Percentiles rank a stretch among this genome's conserved stretches.
Evolutionary conservation across 2,888 invertebrate genomes (phyloP).

Genomic region (Minunthozetes semirufus): DNA sequence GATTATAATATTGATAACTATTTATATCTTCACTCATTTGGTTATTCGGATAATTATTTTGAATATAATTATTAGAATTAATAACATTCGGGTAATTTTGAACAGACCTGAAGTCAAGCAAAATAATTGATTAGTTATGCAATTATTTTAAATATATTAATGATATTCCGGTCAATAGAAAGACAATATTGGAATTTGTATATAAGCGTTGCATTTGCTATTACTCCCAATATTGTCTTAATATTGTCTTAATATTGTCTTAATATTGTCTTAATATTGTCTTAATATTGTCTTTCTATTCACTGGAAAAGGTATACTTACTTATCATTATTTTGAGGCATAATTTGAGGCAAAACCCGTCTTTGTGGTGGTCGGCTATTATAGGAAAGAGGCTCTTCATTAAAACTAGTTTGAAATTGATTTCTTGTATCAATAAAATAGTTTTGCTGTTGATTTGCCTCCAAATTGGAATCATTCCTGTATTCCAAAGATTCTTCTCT

Average conservation of each 20-base stretch:
- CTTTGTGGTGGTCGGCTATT: constrained; percentile 36
- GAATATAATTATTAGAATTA: constrained; percentile 3
- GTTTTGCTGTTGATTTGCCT: not conserved
- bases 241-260: too few relatives aligned
- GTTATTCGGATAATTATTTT: constrained; percentile 23
- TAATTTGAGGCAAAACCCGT: constrained; percentile 21
- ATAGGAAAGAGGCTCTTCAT: constrained; percentile 37
- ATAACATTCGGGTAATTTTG: constrained; percentile 1
- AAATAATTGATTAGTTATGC: too few relatives aligned
- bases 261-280: too few relatives aligned
- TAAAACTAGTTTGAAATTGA: not conserved
- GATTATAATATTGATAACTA: not conserved
- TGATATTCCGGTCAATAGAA: too few relatives aligned
- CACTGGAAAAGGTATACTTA: not conserved
- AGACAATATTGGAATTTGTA: too few relatives aligned
- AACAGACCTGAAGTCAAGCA: too few relatives aligned
- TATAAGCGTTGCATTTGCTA: too few relatives aligned
- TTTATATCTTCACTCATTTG: not conserved
- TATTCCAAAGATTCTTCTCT: constrained; percentile 33
- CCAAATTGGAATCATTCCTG: constrained; percentile 4
- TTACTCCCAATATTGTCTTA: too few relatives aligned
- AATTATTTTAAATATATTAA: too few relatives aligned
- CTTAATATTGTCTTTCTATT: not conserved
- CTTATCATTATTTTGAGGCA: constrained; percentile 22
- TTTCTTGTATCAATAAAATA: not conserved